Base-by-base conservation (phyloP, 2,888 invertebrate genomes). In the Tipula vernalis region DNA sequence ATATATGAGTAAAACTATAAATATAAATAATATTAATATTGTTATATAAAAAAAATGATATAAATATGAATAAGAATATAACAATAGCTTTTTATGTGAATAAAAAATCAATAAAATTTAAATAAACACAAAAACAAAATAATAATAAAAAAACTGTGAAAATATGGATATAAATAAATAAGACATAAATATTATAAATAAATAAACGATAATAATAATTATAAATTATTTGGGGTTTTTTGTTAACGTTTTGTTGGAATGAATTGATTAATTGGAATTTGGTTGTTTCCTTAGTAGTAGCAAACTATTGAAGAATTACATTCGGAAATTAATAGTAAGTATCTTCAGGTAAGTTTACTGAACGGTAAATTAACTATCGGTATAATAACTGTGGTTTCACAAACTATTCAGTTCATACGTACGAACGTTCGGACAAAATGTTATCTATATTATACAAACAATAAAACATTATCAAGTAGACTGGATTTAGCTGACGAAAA, bases 1-100 rank as follows among this genome's bases (percentile, higher is more conserved):
- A 51, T 51, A 51, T n/a, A 51, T 51, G n/a, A n/a, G n/a, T 51
- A 51, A 51, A 71, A 28, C 71, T 71, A 71, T 71, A 71, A 71
- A 71, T 71, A 71, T 10, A 51, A 51, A 71, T 71, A 71, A 71
- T 28, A 71, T 71, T 28, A 71, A 71, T 71, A 71, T 71, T 71
- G 71, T 71, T 71, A 71, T 71, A 71, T 12, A 71, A 71, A 28
- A 71, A 28, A 71, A 13, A 51, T 71, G 3, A 28, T 71, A 51
- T 51, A 39, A 39, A 39, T 39, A 39, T 39, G 39, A 39, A 6
- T 39, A 71, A 71, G 71, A 18, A 71, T 71, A 71, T 71, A 71
- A 71, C 71, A 71, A 71, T 71, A 71, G 71, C 71, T 71, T 71
- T 71, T 71, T 71, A 71, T 71, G 71, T 71, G 71, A 71, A 71